Conservation (phyloP, 35 echinoderm and acorn worm species). For the Lytechinus variegatus region DNA sequence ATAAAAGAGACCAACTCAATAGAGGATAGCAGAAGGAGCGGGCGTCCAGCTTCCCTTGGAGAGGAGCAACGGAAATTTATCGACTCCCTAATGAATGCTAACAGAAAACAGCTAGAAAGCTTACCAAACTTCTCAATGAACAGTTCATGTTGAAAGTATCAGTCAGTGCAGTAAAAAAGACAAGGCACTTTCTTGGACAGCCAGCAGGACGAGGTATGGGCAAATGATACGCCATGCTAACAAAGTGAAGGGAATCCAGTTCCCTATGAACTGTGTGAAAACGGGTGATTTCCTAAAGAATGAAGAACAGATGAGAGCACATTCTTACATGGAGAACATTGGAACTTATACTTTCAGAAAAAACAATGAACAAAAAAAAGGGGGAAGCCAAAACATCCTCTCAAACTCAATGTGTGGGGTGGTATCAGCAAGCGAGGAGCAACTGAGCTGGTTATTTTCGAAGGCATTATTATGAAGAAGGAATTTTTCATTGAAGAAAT, state of each 20-base stretch:
- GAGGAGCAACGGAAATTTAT: too few species aligned
- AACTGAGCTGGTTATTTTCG: slow-evolving; percentile 42
- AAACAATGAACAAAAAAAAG: background rate
- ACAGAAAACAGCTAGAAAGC: too few species aligned
- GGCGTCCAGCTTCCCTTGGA: too few species aligned
- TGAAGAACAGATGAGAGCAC: slow-evolving; percentile 58
- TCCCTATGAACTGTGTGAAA: background rate
- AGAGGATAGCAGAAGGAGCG: too few species aligned
- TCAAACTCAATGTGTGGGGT: slow-evolving; percentile 60
- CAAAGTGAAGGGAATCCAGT: too few species aligned
- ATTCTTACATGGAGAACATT: slow-evolving; percentile 22
- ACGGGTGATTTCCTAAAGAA: slow-evolving; percentile 42
- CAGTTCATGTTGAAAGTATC: background rate
- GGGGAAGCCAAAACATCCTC: slow-evolving; percentile 31
- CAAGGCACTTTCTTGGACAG: background rate
- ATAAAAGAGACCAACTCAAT: too few species aligned
- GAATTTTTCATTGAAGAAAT: slow-evolving; percentile 57
- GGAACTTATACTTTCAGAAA: slow-evolving; percentile 39
- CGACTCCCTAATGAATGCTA: too few species aligned
- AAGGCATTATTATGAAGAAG: slow-evolving; percentile 59
- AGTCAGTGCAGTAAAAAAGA: background rate
- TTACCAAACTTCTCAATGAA: background rate
- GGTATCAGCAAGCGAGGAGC: slow-evolving; percentile 43
- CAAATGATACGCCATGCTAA: background rate
- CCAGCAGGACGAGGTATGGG: background rate